These are phyloP conservation scores for Lasius platythorax DNA, from an alignment of 2,888 invertebrate species.

Conservation along the genomic window DNA sequence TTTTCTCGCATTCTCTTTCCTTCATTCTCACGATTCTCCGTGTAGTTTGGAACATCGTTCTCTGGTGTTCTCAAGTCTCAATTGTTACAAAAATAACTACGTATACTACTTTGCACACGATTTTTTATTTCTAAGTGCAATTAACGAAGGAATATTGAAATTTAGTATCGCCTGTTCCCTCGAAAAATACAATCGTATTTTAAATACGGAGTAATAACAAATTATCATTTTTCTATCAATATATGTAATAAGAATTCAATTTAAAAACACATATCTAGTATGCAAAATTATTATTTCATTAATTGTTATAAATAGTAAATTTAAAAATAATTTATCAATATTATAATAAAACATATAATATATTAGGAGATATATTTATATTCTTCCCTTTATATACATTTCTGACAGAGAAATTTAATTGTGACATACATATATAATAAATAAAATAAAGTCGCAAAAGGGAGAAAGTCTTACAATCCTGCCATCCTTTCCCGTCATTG, in stretches of 20 bases:
- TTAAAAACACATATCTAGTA: neutral
- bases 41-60: neutral
- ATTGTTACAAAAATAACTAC: neutral
- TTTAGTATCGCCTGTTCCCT: neutral
- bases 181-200: neutral
- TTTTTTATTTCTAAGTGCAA: neutral
- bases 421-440: neutral
- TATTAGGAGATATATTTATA: neutral
- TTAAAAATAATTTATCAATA: neutral
- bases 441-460: slow-evolving; percentile 17
- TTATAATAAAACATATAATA: neutral
- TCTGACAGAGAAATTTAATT: neutral
- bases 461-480: neutral
- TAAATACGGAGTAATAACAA: neutral
- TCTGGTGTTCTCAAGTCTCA: neutral
- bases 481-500: neutral
- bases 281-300: neutral
- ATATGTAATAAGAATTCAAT: neutral
- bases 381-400: neutral
- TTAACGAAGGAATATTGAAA: neutral
- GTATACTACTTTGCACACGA: neutral
- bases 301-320: neutral
- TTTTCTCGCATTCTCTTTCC: slow-evolving; percentile 57
- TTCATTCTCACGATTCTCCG: slow-evolving; percentile 9
- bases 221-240: too few species aligned